Evolutionary conservation across 2,113 vertebrate species (phyloP), one percentile per base, ranked within the genome.

Genomic region (Ctenodactylus gundi): DNA sequence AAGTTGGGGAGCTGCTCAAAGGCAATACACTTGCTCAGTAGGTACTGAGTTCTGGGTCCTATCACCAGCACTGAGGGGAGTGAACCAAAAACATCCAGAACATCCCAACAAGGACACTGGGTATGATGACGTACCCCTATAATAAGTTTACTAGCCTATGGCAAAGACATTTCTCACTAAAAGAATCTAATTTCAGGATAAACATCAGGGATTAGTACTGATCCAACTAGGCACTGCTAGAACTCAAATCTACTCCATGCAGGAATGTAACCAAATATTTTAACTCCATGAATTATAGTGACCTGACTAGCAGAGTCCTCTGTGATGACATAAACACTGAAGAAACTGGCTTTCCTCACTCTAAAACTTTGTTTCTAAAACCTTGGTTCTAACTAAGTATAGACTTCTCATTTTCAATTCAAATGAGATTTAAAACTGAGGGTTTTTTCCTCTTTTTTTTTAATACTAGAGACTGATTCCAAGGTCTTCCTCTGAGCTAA

Each of bases 361-460:
- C 58, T 85, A 77, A 70, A 93, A 60, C 27, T 75, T 89, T 81
- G 77, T 27, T 92, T 94, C 82, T 93, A 29, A 94, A 93, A 77
- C n/a, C 17, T 72, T 90, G 31, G 65, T 90, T 97, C 49, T 94
- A 91, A 89, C 70, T 89, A 76, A 92, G 60, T 31, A 93, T 64
- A 25, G 8, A 65, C n/a, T 91, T 51, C 15, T 97, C 21, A 77
- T 67, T 97, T 96, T 93, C 82, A 94, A 65, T 88, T 95, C 29
- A 84, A 92, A 70, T 73, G 90, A 94, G 8, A 87, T 78, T 90
- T 88, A 91, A 10, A 83, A 93, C 44, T 67, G 57, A 93, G 25
- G 23, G 9, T 73, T 29, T 73, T 73, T 46, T 44, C 36, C 36
- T 34, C 31, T 62, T 34, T 9, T 3, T 53, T 53, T 53, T 53